Conservation (phyloP, 30 jellyfish, hydroid and myxozoan species). For the Rhopilema esculentum region DNA sequence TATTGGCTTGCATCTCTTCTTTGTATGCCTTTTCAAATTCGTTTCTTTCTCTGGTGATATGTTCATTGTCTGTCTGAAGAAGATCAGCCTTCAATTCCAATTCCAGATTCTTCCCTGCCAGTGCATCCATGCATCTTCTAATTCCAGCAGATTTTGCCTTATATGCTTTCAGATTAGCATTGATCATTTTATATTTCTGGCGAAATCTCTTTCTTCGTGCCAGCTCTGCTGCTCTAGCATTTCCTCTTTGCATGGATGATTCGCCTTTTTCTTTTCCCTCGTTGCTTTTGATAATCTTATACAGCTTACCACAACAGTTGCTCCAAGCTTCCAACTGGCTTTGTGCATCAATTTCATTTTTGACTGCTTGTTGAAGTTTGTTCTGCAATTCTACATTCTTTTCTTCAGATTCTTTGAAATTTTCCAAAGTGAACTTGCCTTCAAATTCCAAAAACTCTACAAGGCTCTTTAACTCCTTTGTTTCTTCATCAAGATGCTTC, state of each 20-base stretch:
- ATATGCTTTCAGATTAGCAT: background rate
- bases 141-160: background rate
- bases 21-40: background rate
- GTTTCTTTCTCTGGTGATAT: background rate
- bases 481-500: background rate
- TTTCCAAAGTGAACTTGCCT: slow-evolving; percentile 3
- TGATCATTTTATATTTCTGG: too few relatives aligned
- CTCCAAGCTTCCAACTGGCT: background rate
- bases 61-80: background rate
- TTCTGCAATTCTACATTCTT: background rate
- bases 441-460: slow-evolving; percentile 22
- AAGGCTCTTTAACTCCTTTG: slow-evolving; percentile 8
- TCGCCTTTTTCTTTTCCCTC: background rate
- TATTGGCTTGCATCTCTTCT: background rate
- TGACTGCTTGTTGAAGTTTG: background rate
- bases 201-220: background rate
- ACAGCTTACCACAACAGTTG: too few relatives aligned
- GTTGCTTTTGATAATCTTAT: background rate
- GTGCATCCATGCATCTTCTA: background rate
- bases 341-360: background rate
- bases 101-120: background rate
- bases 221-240: background rate
- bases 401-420: background rate
- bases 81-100: background rate
- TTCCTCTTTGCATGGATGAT: background rate